These are phyloP conservation scores for Homarus gammarus DNA, from an alignment of 2,888 invertebrate species.

Conservation along the genomic window DNA sequence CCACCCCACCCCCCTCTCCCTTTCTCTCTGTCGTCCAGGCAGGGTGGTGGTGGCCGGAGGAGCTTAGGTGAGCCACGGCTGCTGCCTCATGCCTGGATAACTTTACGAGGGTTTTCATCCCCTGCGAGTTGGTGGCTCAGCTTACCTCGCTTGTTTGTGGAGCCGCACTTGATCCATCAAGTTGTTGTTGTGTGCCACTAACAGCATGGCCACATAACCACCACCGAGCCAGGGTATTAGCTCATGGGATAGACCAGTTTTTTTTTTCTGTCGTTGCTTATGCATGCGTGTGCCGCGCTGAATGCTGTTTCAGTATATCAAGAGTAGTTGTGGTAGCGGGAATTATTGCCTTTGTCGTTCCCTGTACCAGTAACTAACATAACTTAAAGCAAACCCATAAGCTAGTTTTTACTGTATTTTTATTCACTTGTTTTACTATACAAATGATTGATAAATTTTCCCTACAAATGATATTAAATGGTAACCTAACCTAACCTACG, in stretches of 20 bases:
- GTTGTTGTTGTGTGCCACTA: background rate
- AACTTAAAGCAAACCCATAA: no score
- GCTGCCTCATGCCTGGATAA: background rate
- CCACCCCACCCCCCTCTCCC: background rate
- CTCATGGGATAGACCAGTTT: background rate
- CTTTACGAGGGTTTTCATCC: background rate
- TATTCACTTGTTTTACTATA: no score
- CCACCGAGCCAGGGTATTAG: background rate
- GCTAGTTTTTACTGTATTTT: no score
- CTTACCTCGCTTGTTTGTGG: background rate
- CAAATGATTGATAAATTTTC: no score
- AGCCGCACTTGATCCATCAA: conserved; percentile 1
- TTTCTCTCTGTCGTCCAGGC: no score
- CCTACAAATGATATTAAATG: no score
- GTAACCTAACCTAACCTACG: no score
- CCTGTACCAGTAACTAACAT: no score
- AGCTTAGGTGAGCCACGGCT: background rate
- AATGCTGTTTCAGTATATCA: no score
- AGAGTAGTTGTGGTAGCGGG: no score
- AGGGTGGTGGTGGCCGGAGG: background rate
- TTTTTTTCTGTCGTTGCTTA: background rate
- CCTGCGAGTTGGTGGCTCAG: background rate
- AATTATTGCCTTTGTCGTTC: no score
- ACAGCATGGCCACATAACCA: background rate
- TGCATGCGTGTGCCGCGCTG: no score